phyloP scores from a whole-genome alignment of 1,140 invertebrate species.

The Lordiphosa stackelbergi region DNA sequence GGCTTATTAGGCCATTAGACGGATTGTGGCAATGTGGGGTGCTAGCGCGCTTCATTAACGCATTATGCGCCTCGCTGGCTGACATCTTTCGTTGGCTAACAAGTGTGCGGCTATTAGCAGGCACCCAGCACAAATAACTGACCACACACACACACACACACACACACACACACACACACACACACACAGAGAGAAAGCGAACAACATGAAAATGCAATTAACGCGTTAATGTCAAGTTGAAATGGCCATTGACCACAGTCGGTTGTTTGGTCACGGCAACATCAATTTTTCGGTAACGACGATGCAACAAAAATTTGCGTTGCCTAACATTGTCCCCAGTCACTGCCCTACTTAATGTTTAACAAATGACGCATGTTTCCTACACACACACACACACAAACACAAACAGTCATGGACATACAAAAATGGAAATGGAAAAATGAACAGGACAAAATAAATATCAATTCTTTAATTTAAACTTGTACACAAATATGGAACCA shows the following conservation, averaged over 20 bases:
- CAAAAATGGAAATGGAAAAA: not conserved
- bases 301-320: conserved; percentile 26
- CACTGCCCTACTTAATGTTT: conserved; percentile 26
- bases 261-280: conserved; percentile 20
- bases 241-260: conserved; percentile 44
- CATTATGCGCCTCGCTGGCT: conserved; percentile 32
- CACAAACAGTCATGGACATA: not conserved
- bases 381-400: not conserved
- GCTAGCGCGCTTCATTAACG: conserved; percentile 50
- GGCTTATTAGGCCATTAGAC: conserved; percentile 48
- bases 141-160: conserved; percentile 31
- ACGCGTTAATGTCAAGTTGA: conserved; percentile 66
- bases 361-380: conserved; percentile 19
- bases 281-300: conserved; percentile 37
- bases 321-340: conserved; percentile 29
- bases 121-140: conserved; percentile 17
- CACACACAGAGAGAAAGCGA: conserved; percentile 6
- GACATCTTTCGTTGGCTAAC: conserved; percentile 23
- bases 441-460: no score
- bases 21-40: conserved; percentile 24
- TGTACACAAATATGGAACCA: no score
- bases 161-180: no score
- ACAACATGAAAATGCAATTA: conserved; percentile 75
- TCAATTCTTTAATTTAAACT: no score
- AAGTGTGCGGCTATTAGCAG: conserved; percentile 10